Evolutionary conservation across 2,888 invertebrate species (phyloP).

Genomic region (Eilema griseolum): DNA sequence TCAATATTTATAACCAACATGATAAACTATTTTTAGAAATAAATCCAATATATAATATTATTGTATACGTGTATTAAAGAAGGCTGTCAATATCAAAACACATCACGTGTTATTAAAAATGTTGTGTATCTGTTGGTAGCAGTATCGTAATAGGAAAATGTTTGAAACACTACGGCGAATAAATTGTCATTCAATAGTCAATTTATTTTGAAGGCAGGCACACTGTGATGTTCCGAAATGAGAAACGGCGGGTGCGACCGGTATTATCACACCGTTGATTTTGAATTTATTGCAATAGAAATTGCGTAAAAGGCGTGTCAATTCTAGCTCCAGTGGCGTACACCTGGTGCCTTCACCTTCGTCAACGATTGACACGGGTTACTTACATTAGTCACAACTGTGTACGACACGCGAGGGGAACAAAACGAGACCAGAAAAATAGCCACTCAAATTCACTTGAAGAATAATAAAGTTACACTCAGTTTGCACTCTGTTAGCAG

Average conservation of each 20-base stretch:
- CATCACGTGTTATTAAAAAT: constrained; percentile 7
- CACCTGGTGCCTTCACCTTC: constrained; percentile 74
- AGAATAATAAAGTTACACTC: constrained; percentile 6
- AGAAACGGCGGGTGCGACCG: constrained; percentile 41
- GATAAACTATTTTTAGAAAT: too few species aligned
- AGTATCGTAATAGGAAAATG: constrained; percentile 19
- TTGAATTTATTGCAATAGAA: constrained; percentile 63
- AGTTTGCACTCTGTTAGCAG: neutral
- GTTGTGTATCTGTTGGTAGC: neutral
- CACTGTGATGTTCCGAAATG: constrained; percentile 39
- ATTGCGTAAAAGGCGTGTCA: constrained; percentile 66
- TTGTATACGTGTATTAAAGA: neutral
- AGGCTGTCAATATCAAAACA: neutral
- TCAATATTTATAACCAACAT: too few species aligned
- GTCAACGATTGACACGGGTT: constrained; percentile 73
- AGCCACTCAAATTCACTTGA: constrained; percentile 20
- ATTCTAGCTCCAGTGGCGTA: constrained; percentile 63
- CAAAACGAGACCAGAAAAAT: constrained; percentile 14
- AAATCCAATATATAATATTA: too few species aligned
- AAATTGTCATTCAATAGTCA: constrained; percentile 45
- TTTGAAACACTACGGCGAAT: constrained; percentile 33
- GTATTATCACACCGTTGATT: constrained; percentile 57
- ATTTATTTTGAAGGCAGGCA: constrained; percentile 47
- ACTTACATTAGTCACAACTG: constrained; percentile 75
- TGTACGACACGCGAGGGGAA: constrained; percentile 62